A percentile compares a stretch with the other conserved stretches of the same genome.
phyloP scores from a whole-genome alignment of 2,797 vertebrate genomes.

The Hemibagrus guttatus region DNA sequence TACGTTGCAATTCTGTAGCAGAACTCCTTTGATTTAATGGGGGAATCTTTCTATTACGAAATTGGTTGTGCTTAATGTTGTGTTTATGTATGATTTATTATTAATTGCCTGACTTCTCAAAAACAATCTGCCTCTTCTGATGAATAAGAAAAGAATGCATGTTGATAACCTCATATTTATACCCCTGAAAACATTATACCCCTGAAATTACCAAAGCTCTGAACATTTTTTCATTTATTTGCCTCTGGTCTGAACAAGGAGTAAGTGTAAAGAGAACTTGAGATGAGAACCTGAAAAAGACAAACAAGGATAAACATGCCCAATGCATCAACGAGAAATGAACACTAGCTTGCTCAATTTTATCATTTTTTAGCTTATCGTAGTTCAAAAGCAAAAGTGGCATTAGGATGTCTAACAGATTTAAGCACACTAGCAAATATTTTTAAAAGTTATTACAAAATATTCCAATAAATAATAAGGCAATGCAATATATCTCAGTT shows the following conservation, averaged over 20 bases:
- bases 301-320: neutral
- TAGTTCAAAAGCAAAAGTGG: neutral
- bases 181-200: neutral
- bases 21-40: neutral
- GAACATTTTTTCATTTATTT: neutral
- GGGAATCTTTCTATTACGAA: neutral
- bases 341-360: neutral
- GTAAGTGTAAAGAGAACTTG: neutral
- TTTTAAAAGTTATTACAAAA: neutral
- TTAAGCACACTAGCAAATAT: neutral
- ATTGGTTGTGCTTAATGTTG: neutral
- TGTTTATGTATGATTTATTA: neutral
- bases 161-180: neutral
- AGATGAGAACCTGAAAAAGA: neutral
- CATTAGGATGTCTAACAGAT: neutral
- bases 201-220: neutral
- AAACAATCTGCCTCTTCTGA: neutral
- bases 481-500: neutral
- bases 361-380: neutral
- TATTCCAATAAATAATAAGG: neutral
- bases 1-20: neutral
- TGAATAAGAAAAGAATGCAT: neutral
- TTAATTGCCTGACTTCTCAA: neutral
- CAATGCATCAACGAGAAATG: neutral
- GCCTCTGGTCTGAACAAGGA: neutral